Evolutionary conservation across 2,797 vertebrate species (phyloP).

Genomic region (Champsocephalus gunnari): DNA sequence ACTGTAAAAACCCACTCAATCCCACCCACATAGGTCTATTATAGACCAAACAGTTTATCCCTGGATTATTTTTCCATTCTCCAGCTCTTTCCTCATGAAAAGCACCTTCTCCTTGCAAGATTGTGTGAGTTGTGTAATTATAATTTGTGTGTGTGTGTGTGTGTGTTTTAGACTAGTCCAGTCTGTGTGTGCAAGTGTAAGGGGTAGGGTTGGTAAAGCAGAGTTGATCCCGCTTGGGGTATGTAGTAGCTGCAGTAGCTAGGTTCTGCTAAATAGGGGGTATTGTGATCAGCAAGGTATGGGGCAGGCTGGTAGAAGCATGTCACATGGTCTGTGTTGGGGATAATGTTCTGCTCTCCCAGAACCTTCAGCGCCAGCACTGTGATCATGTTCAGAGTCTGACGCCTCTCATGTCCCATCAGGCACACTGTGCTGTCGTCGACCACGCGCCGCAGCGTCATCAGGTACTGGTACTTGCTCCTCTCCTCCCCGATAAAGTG

Average conservation of each 20-base stretch:
- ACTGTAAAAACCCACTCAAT: constrained; percentile 69
- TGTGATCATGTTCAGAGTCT: constrained; percentile 97
- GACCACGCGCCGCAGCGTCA: constrained; percentile 93
- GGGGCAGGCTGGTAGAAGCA: constrained; percentile 97
- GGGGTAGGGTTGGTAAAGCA: constrained; percentile 92
- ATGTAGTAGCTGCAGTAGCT: constrained; percentile 92
- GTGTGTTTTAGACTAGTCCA: constrained; percentile 83
- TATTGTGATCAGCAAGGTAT: constrained; percentile 89
- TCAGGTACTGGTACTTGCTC: constrained; percentile 98
- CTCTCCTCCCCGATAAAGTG: constrained; percentile 98
- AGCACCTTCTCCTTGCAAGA: constrained; percentile 48
- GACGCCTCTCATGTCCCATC: constrained; percentile 93
- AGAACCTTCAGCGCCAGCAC: constrained; percentile 94
- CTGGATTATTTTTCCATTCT: constrained; percentile 71
- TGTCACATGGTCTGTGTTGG: constrained; percentile 92
- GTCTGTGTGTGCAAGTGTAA: constrained; percentile 89
- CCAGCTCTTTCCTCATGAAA: constrained; percentile 39
- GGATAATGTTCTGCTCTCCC: constrained; percentile 95
- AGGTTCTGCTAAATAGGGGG: constrained; percentile 76
- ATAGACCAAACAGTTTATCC: constrained; percentile 78
- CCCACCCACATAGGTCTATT: constrained; percentile 74
- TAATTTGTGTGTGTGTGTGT: constrained; percentile 7
- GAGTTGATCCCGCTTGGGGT: constrained; percentile 86
- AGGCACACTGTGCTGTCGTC: constrained; percentile 97
- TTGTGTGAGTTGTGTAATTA: constrained; percentile 46